phyloP scores from a whole-genome alignment of 2,888 invertebrate species.

The Sinodicranocentrus sp. region DNA sequence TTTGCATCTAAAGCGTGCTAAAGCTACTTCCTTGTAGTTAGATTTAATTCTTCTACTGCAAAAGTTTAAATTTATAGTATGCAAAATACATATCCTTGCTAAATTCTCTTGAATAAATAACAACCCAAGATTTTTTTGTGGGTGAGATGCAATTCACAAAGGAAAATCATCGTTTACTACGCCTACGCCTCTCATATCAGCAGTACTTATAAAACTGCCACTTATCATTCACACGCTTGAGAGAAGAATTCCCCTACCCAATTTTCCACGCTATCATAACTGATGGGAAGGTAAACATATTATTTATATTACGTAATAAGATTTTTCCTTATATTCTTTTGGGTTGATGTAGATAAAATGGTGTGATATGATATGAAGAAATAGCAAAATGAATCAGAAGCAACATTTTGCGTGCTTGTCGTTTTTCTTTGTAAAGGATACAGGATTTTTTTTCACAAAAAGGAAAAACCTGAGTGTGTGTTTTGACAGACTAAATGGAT shows the following conservation, averaged over 20 bases:
- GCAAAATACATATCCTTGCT: too few relatives aligned
- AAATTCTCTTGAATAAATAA: too few relatives aligned
- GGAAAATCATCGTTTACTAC: too few relatives aligned
- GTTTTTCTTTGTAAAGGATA: background rate
- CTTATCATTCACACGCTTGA: conserved; percentile 3
- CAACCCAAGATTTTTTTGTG: too few relatives aligned
- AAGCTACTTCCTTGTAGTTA: too few relatives aligned
- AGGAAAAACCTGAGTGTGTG: background rate
- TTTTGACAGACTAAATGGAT: conserved; percentile 51
- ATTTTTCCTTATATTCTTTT: background rate
- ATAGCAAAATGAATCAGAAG: conserved; percentile 1
- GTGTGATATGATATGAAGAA: background rate
- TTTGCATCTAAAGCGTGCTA: too few relatives aligned
- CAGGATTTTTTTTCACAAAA: conserved; percentile 1
- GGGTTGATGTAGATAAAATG: background rate
- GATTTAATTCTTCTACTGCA: too few relatives aligned
- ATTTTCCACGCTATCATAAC: too few relatives aligned
- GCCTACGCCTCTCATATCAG: background rate
- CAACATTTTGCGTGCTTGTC: conserved; percentile 1
- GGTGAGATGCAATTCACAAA: too few relatives aligned
- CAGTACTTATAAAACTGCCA: conserved; percentile 1
- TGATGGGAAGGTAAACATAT: too few relatives aligned
- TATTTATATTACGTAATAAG: too few relatives aligned
- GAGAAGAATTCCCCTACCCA: background rate
- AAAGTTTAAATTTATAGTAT: too few relatives aligned